Evolutionary conservation across 2,888 invertebrate genomes (phyloP).

Genomic region (Catocala sponsa): DNA sequence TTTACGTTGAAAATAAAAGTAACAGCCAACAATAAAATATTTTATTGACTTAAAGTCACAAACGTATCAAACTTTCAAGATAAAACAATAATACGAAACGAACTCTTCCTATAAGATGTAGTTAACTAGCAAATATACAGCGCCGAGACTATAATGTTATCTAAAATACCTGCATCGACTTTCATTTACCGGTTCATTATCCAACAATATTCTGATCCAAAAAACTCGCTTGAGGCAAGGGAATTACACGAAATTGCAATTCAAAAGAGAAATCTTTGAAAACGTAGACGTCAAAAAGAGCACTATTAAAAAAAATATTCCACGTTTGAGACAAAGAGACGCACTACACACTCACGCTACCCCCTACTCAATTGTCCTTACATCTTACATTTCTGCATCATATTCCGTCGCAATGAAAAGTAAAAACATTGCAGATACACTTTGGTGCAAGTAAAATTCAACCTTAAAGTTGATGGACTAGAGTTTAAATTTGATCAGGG

Average conservation of each 20-base stretch:
- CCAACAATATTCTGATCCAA: conserved; percentile 26
- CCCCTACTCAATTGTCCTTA: conserved; percentile 81
- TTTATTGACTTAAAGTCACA: conserved; percentile 6
- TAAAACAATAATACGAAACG: too few species aligned
- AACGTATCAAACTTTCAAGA: conserved; percentile 2
- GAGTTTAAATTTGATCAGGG: conserved; percentile 41
- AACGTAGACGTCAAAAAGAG: conserved; percentile 64
- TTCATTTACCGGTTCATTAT: conserved; percentile 30
- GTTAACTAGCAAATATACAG: too few species aligned
- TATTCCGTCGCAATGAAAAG: conserved; percentile 85
- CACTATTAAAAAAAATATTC: conserved; percentile 63
- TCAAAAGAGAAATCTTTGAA: conserved; percentile 35
- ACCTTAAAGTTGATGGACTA: conserved; percentile 21
- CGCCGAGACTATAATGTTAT: not conserved
- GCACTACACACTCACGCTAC: conserved; percentile 73
- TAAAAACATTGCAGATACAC: conserved; percentile 78
- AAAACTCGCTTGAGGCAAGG: conserved; percentile 12
- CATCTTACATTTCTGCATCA: conserved; percentile 86
- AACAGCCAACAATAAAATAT: not conserved
- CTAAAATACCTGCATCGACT: conserved; percentile 20
- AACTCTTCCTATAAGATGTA: too few species aligned
- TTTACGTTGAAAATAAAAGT: not conserved
- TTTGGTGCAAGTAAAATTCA: conserved; percentile 42
- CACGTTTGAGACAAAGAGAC: conserved; percentile 68
- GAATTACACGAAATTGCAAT: conserved; percentile 29